These are phyloP conservation scores for Pristiophorus japonicus DNA, from an alignment of 2,113 vertebrate species.

Conservation along the genomic window DNA sequence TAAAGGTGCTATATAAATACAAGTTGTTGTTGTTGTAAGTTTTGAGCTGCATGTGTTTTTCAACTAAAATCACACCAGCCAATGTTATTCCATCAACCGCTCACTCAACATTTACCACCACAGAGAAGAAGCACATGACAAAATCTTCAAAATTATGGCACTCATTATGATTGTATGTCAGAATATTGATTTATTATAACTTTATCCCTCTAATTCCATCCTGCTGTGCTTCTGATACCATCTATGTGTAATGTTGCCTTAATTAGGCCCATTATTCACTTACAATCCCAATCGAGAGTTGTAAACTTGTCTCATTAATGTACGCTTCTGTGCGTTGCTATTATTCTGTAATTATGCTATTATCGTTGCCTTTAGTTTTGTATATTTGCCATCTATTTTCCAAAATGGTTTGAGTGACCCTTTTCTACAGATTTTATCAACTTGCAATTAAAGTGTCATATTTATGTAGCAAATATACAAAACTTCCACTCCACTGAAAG, in stretches of 20 bases:
- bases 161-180: neutral
- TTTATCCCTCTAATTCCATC: neutral
- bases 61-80: neutral
- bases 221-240: neutral
- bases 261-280: neutral
- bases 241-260: neutral
- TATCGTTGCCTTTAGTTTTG: neutral
- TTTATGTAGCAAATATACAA: neutral
- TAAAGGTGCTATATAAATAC: too few species aligned
- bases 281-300: neutral
- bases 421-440: neutral
- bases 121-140: neutral
- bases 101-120: neutral
- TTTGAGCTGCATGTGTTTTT: neutral
- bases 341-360: neutral
- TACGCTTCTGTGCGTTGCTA: neutral
- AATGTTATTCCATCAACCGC: neutral
- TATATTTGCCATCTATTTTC: neutral
- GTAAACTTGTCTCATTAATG: neutral
- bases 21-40: too few species aligned
- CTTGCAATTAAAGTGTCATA: neutral
- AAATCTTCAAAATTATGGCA: neutral
- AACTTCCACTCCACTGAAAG: neutral
- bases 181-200: constrained; percentile 3
- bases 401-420: neutral